Evolutionary conservation across 2,113 vertebrate genomes (phyloP).

Genomic region (Scolopax mira): DNA sequence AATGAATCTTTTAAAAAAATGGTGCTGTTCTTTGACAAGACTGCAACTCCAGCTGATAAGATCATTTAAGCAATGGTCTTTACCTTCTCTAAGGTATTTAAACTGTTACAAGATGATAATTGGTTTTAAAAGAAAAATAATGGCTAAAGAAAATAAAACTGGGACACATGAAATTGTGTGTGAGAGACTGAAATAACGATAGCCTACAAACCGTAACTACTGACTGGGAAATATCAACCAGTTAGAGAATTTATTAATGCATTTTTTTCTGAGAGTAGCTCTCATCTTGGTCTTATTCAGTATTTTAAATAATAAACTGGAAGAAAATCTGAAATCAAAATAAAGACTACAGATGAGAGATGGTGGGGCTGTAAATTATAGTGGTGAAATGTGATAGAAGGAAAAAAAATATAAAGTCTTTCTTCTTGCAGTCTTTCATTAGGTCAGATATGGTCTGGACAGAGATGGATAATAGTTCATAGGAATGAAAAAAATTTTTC

Average conservation of each 20-base stretch:
- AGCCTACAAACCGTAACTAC: background rate
- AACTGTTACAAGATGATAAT: background rate
- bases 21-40: background rate
- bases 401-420: background rate
- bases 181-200: background rate
- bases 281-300: background rate
- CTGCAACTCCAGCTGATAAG: background rate
- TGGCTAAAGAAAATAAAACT: background rate
- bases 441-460: background rate
- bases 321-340: background rate
- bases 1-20: background rate
- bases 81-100: background rate
- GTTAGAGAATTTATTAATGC: background rate
- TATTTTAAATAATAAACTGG: background rate
- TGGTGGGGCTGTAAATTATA: background rate
- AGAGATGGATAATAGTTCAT: background rate
- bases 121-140: background rate
- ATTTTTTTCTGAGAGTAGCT: background rate
- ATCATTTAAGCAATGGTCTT: background rate
- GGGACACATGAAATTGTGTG: background rate
- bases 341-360: background rate
- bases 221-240: background rate
- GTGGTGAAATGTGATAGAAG: background rate
- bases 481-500: background rate
- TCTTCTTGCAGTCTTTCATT: background rate